Conservation (phyloP, 2,888 invertebrate genomes). For the Galeopsomyia nigrocyanea region DNA sequence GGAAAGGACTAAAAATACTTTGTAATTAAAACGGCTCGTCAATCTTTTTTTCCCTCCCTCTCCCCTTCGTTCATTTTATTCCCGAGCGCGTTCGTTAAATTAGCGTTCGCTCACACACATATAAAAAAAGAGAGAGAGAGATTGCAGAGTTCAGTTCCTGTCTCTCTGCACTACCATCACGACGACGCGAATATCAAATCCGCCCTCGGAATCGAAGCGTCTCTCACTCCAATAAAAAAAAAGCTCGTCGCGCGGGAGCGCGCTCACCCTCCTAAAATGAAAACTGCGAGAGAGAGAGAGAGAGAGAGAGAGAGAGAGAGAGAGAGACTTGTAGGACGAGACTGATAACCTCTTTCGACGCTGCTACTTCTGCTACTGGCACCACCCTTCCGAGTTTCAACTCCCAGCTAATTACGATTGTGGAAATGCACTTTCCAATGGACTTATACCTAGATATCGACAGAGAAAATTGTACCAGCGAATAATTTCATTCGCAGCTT, state of each 20-base stretch:
- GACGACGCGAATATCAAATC: constrained; percentile 27
- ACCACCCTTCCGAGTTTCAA: not conserved
- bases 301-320: no score
- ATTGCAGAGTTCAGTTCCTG: not conserved
- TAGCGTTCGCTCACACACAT: not conserved
- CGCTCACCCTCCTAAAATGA: constrained; percentile 14
- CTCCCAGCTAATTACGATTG: constrained; percentile 41
- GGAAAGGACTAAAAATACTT: constrained; percentile 38
- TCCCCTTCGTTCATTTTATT: not conserved
- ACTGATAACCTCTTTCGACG: constrained; percentile 36
- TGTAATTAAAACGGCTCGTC: constrained; percentile 43
- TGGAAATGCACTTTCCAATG: constrained; percentile 35
- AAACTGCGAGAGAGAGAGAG: constrained; percentile 16
- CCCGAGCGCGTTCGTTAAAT: constrained; percentile 31
- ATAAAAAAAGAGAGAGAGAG: not conserved
- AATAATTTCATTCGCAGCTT: no score
- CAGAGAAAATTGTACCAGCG: not conserved
- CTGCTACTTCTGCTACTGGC: not conserved
- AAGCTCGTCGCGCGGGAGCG: not conserved
- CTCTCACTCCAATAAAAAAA: constrained; percentile 24
- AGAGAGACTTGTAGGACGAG: not conserved
- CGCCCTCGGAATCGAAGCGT: constrained; percentile 19
- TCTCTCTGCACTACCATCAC: not conserved
- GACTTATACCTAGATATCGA: constrained; percentile 1
- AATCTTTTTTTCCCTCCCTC: constrained; percentile 19